Evolutionary conservation across 2,797 vertebrate genomes (phyloP).

Genomic region (Hydrocynus forskahlii): DNA sequence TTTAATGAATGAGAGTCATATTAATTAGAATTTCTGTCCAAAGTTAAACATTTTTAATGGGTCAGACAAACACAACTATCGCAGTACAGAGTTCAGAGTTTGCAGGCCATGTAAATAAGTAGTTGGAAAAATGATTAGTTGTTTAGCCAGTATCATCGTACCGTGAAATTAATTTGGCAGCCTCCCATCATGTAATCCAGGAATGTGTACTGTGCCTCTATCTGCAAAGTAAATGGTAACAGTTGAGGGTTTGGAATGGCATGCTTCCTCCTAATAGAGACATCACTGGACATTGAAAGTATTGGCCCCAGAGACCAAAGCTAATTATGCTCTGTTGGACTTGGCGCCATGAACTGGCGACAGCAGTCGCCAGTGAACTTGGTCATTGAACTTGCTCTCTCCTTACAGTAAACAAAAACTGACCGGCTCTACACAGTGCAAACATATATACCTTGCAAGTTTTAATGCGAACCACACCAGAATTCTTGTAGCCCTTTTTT

Average conservation of each 20-base stretch:
- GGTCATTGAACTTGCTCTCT: too few relatives aligned
- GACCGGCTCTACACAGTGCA: not conserved
- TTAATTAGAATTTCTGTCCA: too few relatives aligned
- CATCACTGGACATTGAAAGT: too few relatives aligned
- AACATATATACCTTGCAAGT: slow-evolving; percentile 80
- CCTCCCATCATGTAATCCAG: slow-evolving; percentile 94
- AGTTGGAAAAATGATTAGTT: not conserved
- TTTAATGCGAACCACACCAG: slow-evolving; percentile 85
- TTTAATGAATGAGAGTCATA: too few relatives aligned
- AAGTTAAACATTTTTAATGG: not conserved
- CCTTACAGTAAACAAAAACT: not conserved
- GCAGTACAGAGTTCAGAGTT: not conserved
- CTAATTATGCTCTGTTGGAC: not conserved
- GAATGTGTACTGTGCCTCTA: slow-evolving; percentile 85
- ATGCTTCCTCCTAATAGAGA: too few relatives aligned
- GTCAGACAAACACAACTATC: not conserved
- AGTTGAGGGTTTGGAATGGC: not conserved
- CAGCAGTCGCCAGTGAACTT: too few relatives aligned
- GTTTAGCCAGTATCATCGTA: slow-evolving; percentile 65
- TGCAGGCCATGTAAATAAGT: too few relatives aligned
- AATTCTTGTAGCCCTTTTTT: slow-evolving; percentile 94
- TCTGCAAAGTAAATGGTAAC: slow-evolving; percentile 67
- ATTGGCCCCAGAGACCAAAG: not conserved
- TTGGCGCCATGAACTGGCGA: not conserved
- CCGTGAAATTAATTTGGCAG: slow-evolving; percentile 95